Base-by-base conservation (phyloP, 2,888 invertebrate genomes). In the Synergus umbraculus region DNA sequence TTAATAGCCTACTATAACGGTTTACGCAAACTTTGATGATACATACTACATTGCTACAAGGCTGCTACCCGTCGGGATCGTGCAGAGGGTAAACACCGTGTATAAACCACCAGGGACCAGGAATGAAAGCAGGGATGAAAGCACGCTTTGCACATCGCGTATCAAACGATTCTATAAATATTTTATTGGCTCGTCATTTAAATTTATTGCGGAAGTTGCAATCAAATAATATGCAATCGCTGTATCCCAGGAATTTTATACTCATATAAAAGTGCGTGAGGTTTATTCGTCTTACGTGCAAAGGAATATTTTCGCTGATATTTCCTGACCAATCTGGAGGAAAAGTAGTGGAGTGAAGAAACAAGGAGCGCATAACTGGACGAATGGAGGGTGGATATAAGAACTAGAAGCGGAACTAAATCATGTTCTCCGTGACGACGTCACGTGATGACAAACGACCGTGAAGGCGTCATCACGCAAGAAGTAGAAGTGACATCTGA, bases 391-490 rank as follows among this genome's bases (percentile, higher is more conserved):
- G 86, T 80, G 81, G 85, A 78, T 83, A 76, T 83, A 83, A 84
- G 82, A 81, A 76, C 82, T 83, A 83, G 83, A 86, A 87, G 84
- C 90, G 91, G 91, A 92, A 91, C 91, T 91, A 90, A 91, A 91
- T 91, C 89, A 87, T 89, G 90, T 89, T 89, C 88, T 88, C 89
- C 88, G 88, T 87, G 88, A 88, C 89, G 88, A 88, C 89, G 90
- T 91, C 91, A 90, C 88, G 88, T 89, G 89, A 91, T 92, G 92
- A 91, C 91, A 91, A 92, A 91, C 89, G 91, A 91, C 89, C 88
- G 73, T 82, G 86, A 77, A 83, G 86, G 86, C 87, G 90, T 88
- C 90, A 90, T 89, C 89, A 89, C 85, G 88, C 90, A 87, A 90
- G 88, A 90, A 89, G 87, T 88, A 87, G 85, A 89, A 88, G 87